phyloP scores from a whole-genome alignment of 2,797 vertebrate genomes.

The Margarornis squamiger region DNA sequence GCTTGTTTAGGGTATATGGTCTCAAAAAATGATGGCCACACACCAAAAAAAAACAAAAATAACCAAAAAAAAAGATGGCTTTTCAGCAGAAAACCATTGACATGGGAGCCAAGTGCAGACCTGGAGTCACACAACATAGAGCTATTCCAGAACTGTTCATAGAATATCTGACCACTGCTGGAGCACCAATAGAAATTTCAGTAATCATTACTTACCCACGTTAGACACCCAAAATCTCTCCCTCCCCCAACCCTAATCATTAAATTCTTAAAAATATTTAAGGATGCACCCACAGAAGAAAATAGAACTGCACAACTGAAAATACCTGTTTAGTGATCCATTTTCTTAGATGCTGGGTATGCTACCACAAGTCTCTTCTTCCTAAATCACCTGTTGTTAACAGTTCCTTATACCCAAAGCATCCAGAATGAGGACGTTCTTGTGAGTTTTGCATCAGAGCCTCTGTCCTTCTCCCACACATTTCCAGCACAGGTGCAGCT shows the following conservation, averaged over 20 bases:
- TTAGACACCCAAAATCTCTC: not conserved
- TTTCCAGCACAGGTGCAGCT: not conserved
- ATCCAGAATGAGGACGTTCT: accelerated
- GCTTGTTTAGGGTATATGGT: not conserved
- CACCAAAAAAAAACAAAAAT: too few relatives aligned
- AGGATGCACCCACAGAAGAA: not conserved
- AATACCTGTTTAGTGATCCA: not conserved
- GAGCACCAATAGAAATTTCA: not conserved
- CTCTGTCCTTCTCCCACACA: not conserved
- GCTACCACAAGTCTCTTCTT: not conserved
- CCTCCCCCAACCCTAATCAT: not conserved
- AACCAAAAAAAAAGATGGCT: not conserved
- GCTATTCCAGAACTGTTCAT: not conserved
- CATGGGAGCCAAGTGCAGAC: not conserved
- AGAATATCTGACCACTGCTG: not conserved
- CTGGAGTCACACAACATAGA: accelerated
- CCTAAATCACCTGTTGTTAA: not conserved
- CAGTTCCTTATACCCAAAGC: not conserved
- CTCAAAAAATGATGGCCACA: not conserved
- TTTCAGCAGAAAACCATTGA: not conserved
- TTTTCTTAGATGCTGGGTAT: too few relatives aligned
- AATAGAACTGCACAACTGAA: not conserved
- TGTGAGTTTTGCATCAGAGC: accelerated
- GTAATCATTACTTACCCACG: not conserved
- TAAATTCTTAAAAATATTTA: not conserved